Evolutionary conservation across 2,113 vertebrate genomes (phyloP).

Genomic region (Calypte anna): DNA sequence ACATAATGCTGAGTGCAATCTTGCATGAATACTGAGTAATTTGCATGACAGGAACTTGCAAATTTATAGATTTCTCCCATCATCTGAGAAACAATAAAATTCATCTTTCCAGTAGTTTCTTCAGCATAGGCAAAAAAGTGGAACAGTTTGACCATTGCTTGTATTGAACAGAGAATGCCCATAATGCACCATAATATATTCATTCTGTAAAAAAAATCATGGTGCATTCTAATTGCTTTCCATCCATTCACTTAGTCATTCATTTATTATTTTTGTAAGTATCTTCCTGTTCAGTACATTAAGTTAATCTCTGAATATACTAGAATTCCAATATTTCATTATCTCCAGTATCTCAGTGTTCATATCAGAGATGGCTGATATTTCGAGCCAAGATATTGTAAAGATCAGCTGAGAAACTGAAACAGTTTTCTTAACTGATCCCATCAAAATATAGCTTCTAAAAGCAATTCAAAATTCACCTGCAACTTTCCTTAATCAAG

Average conservation of each 20-base stretch:
- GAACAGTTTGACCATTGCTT: neutral
- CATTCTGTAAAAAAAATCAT: neutral
- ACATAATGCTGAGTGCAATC: neutral
- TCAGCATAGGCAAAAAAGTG: neutral
- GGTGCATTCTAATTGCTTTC: neutral
- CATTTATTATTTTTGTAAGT: slow-evolving; percentile 6
- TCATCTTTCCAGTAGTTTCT: neutral
- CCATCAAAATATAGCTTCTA: neutral
- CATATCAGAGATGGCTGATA: neutral
- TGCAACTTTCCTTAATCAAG: neutral
- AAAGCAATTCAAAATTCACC: neutral
- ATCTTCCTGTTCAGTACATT: neutral
- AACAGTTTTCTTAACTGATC: neutral
- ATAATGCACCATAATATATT: neutral
- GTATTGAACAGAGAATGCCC: neutral
- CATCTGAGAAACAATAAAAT: neutral
- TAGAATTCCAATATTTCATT: slow-evolving; percentile 20
- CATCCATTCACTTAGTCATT: neutral
- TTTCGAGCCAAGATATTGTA: neutral
- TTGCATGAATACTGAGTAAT: neutral
- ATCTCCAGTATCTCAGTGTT: neutral
- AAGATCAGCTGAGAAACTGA: neutral
- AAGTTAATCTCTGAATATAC: neutral
- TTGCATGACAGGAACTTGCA: neutral
- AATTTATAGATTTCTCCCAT: neutral